Evolutionary conservation across 2,888 invertebrate species (phyloP).

Genomic region (Desoria tigrina): DNA sequence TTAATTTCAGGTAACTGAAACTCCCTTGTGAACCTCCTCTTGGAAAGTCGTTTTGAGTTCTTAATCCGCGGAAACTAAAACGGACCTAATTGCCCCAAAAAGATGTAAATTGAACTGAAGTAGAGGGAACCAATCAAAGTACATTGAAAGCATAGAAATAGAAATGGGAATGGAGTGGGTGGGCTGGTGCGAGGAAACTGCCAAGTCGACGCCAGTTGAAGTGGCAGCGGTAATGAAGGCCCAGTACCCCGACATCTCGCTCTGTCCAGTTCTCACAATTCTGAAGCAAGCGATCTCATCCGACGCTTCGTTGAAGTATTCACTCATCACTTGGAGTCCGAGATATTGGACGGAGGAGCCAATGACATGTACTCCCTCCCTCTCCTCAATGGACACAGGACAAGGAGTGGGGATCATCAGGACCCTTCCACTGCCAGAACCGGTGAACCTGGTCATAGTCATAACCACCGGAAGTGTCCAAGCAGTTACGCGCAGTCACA

Average conservation of each 20-base stretch:
- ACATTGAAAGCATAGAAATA: constrained; percentile 10
- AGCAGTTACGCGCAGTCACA: constrained; percentile 42
- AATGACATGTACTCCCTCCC: constrained; percentile 15
- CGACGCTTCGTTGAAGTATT: constrained; percentile 50
- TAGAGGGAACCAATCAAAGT: too few species aligned
- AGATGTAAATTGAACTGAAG: too few species aligned
- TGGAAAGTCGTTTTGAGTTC: too few species aligned
- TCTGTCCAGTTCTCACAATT: neutral
- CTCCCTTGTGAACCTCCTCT: too few species aligned
- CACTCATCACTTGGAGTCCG: constrained; percentile 44
- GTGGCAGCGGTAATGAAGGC: constrained; percentile 41
- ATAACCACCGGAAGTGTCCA: constrained; percentile 26
- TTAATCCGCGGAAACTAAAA: too few species aligned
- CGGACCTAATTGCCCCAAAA: neutral
- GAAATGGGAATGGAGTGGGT: constrained; percentile 45
- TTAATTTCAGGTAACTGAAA: too few species aligned
- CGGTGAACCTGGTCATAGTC: constrained; percentile 24
- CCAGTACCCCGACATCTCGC: constrained; percentile 23
- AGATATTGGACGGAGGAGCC: constrained; percentile 36
- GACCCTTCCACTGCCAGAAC: constrained; percentile 5
- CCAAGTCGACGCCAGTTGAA: constrained; percentile 40
- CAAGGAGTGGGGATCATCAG: constrained; percentile 18
- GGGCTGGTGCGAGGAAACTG: constrained; percentile 48
- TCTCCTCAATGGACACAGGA: constrained; percentile 4
- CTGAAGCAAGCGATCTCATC: constrained; percentile 48